These are phyloP conservation scores for Halocaridina rubra DNA, from an alignment of 2,888 invertebrate genomes.

Conservation along the genomic window DNA sequence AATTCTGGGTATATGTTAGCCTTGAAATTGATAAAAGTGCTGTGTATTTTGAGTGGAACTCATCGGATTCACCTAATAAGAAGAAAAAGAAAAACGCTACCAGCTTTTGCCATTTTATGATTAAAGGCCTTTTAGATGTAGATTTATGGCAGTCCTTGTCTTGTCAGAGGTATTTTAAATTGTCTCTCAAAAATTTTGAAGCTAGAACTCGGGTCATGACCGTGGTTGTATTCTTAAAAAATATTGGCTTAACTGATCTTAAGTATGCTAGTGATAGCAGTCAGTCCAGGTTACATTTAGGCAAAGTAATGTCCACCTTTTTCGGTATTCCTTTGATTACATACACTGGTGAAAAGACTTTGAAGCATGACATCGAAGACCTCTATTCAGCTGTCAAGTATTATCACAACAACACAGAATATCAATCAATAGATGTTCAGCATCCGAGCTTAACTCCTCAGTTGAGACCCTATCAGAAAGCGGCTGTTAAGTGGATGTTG, in stretches of 20 bases:
- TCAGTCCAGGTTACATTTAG: slow-evolving; percentile 25
- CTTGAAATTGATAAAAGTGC: slow-evolving; percentile 65
- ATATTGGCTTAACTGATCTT: slow-evolving; percentile 33
- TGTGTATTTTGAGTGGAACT: slow-evolving; percentile 66
- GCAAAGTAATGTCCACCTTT: slow-evolving; percentile 39
- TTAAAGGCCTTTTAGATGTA: slow-evolving; percentile 33
- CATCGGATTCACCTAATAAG: slow-evolving; percentile 64
- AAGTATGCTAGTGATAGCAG: slow-evolving; percentile 59
- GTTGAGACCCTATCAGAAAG: slow-evolving; percentile 76
- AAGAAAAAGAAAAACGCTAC: slow-evolving; percentile 50
- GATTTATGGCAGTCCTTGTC: slow-evolving; percentile 57
- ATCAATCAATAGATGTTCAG: slow-evolving; percentile 66
- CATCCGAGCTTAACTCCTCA: slow-evolving; percentile 71
- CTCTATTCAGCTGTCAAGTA: slow-evolving; percentile 67
- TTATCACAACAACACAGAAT: slow-evolving; percentile 64
- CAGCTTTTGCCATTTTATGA: slow-evolving; percentile 41
- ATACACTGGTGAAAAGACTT: slow-evolving; percentile 57
- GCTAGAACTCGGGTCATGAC: slow-evolving; percentile 17
- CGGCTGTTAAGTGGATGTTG: slow-evolving; percentile 79
- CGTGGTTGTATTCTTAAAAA: slow-evolving; percentile 37
- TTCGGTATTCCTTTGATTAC: slow-evolving; percentile 17
- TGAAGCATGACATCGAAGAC: slow-evolving; percentile 67
- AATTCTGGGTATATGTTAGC: slow-evolving; percentile 67
- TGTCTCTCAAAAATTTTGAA: slow-evolving; percentile 28
- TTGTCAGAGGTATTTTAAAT: slow-evolving; percentile 47